Base-by-base conservation (phyloP, 2,797 vertebrate genomes). In the Simalia tracyae region DNA sequence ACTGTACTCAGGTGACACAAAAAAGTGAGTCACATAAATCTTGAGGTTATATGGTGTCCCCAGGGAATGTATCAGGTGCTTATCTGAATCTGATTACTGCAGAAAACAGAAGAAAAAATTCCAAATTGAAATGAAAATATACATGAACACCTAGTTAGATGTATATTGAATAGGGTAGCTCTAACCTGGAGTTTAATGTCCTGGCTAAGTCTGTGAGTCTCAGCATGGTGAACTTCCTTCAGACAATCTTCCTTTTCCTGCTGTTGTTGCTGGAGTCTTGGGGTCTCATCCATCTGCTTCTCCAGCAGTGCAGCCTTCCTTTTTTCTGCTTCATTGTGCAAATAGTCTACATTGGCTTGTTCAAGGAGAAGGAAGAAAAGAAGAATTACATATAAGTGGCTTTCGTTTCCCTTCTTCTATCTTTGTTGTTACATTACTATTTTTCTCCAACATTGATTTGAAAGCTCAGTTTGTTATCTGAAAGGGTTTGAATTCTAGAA, bases 171-270 rank as follows among this genome's bases (percentile, higher is more conserved):
- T 17, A 57, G 22, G 26, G 8, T 14, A 36, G 22, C 88, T 94
- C 96, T 91, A 72, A 91, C 96, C 95, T 95, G 96, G 93, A n/a
- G 84, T 64, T 93, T 91, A n/a, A 0, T 1, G 5, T 94, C 95
- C 91, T 54, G 95, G 92, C 36, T 0, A 17, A 98, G 93, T 72
- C 95, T 95, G 11, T 94, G 89, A 7, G 96, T 94, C 96, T 98
- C 97, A 95, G 96, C 96, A 92, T 85, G 95, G 1, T 97, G 92
- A 0, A 96, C 97, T 91, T 98, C 97, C 95, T 89, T 93, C 93
- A 98, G 97, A 94, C 50, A 96, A 95, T 97, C 95, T 92, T 97
- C 94, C 66, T 97, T 97, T 31, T 97, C 94, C 81, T 97, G 95
- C 2, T 94, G 96, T 54, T 96, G 93, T 57, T 94, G 97, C 64